phyloP scores from a whole-genome alignment of 2,888 invertebrate species.

The Cantharis flavilabris region DNA sequence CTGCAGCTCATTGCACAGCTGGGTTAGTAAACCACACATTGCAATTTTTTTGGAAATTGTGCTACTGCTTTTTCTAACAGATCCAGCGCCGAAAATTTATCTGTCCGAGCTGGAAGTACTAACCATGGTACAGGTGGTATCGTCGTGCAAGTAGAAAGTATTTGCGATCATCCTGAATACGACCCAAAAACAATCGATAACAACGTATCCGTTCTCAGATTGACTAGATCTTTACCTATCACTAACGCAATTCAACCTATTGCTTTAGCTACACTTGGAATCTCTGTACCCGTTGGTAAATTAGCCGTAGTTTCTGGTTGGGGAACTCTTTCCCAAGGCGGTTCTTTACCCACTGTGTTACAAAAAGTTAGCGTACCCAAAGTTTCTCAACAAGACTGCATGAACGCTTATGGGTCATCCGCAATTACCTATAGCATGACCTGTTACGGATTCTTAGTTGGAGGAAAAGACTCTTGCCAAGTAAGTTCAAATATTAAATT shows the following conservation, averaged over 20 bases:
- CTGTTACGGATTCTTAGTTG: background rate
- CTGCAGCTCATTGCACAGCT: conserved; percentile 59
- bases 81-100: background rate
- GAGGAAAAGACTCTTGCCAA: background rate
- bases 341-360: conserved; percentile 36
- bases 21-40: conserved; percentile 31
- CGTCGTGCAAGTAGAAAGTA: background rate
- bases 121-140: background rate
- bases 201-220: background rate
- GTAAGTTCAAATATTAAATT: background rate
- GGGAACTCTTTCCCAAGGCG: conserved; percentile 27
- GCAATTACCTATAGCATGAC: background rate
- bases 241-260: background rate
- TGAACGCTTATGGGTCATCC: conserved; percentile 16
- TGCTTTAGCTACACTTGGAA: background rate
- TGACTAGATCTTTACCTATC: background rate
- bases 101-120: background rate
- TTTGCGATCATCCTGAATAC: background rate
- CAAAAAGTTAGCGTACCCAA: conserved; percentile 45
- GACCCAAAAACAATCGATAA: background rate
- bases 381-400: conserved; percentile 41
- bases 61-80: no score
- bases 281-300: background rate
- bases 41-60: background rate
- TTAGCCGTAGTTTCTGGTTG: conserved; percentile 18